phyloP scores from a whole-genome alignment of 2,888 invertebrate genomes.

The Matsumyia berberina region DNA sequence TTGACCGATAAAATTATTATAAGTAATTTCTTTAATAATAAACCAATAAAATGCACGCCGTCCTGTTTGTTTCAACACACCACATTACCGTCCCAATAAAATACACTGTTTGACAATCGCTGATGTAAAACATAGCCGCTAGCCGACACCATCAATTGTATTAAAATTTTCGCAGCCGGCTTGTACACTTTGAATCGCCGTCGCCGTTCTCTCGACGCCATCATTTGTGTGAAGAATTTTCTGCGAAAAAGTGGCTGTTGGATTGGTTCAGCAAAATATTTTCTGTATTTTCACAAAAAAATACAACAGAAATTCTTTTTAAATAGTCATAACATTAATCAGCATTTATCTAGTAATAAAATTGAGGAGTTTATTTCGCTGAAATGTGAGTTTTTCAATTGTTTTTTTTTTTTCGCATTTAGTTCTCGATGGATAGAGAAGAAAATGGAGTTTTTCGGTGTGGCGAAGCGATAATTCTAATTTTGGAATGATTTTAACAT shows the following conservation, averaged over 20 bases:
- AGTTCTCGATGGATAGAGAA: not conserved
- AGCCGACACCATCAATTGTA: not conserved
- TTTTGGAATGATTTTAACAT: not conserved
- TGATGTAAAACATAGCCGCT: not conserved
- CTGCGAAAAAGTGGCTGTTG: not conserved
- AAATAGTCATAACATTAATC: not conserved
- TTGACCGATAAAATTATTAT: too few relatives aligned
- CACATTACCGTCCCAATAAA: not conserved
- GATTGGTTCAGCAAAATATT: not conserved
- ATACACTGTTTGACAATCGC: not conserved
- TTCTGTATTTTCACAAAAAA: slow-evolving; percentile 3
- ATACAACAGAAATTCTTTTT: not conserved
- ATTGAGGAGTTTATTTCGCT: not conserved
- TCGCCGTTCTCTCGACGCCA: slow-evolving; percentile 36
- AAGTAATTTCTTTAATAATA: too few relatives aligned
- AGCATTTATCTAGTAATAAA: not conserved
- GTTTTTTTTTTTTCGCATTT: not conserved
- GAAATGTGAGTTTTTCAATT: slow-evolving; percentile 26
- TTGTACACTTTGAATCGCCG: slow-evolving; percentile 18
- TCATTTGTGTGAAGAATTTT: slow-evolving; percentile 32
- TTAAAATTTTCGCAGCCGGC: slow-evolving; percentile 19
- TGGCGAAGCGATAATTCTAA: not conserved
- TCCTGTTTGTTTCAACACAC: not conserved
- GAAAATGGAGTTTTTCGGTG: not conserved
- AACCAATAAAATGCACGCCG: too few relatives aligned